These are phyloP conservation scores for Hassar affinis DNA, from an alignment of 2,113 vertebrate genomes.

Conservation along the genomic window DNA sequence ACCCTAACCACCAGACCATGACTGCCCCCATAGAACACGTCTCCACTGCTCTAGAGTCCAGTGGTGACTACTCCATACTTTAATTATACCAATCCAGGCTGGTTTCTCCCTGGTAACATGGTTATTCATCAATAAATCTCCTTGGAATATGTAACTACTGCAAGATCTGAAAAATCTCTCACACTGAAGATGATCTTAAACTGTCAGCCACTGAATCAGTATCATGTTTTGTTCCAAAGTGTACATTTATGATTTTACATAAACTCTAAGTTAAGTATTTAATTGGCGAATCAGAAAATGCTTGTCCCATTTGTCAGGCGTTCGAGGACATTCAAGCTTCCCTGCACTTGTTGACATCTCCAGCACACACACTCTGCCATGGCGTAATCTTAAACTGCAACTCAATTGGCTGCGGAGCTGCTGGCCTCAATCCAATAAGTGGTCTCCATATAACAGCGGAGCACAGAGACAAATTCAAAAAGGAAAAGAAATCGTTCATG, in stretches of 20 bases:
- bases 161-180: not conserved
- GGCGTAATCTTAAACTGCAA: slow-evolving; percentile 55
- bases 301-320: not conserved
- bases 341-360: slow-evolving; percentile 39
- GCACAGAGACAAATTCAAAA: slow-evolving; percentile 63
- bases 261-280: not conserved
- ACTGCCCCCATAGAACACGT: too few species aligned
- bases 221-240: not conserved
- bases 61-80: too few species aligned
- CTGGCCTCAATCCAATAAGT: slow-evolving; percentile 67
- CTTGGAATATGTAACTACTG: not conserved
- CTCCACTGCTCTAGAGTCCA: too few species aligned
- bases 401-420: slow-evolving; percentile 70
- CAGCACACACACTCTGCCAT: slow-evolving; percentile 26
- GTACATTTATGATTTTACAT: not conserved
- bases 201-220: not conserved
- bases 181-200: not conserved
- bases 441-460: slow-evolving; percentile 65
- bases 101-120: too few species aligned
- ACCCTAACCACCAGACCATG: too few species aligned
- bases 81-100: too few species aligned
- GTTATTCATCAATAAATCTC: not conserved
- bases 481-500: slow-evolving; percentile 51
- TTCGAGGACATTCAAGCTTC: slow-evolving; percentile 20
- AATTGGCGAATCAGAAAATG: not conserved